Base-by-base conservation (phyloP, 2,888 invertebrate species). In the Coenonympha glycerion region DNA sequence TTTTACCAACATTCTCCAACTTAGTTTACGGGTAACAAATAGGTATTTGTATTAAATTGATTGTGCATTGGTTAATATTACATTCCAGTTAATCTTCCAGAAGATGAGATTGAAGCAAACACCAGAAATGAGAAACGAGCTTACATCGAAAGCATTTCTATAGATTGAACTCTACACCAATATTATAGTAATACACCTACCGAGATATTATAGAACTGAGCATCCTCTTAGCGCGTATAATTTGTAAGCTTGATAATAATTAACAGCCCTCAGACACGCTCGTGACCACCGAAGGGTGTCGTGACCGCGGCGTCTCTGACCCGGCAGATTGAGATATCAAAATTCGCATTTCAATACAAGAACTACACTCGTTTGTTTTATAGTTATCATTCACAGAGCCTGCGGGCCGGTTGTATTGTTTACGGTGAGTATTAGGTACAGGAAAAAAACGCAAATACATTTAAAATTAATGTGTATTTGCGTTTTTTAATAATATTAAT, bases 231-330 rank as follows among this genome's bases (percentile, higher is more conserved):
- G 64, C 65, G 65, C 66, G 68, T 69, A 72, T 79, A 83, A 81
- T 79, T 73, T 72, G 65, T 69, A 71, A 65, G 59, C 60, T 66
- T 63, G 74, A 73, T 76, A 71, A 67, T 68, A 72, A 73, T 75
- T 72, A 75, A 73, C 72, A 69, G 62, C 63, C 58, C 52, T 47
- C 52, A 36, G 64, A 64, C 55, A 57, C 53, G 64, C 62, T 83
- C 86, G 86, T 86, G 86, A 86, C 78, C 83, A 83, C 86, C 86
- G 82, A 80, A 76, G 86, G 86, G 83, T 75, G 77, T 86, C 86
- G 86, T 87, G 86, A 87, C 72, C 72, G 81, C 86, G 86, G 86
- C 76, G 55, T 75, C 79, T 84, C 82, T 84, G 85, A 83, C 84
- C 82, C 73, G 56, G 53, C 68, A 77, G 85, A 87, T 87, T 86